Conservation (phyloP, 2,888 invertebrate genomes). For the Caenorhabditis parvicauda region DNA sequence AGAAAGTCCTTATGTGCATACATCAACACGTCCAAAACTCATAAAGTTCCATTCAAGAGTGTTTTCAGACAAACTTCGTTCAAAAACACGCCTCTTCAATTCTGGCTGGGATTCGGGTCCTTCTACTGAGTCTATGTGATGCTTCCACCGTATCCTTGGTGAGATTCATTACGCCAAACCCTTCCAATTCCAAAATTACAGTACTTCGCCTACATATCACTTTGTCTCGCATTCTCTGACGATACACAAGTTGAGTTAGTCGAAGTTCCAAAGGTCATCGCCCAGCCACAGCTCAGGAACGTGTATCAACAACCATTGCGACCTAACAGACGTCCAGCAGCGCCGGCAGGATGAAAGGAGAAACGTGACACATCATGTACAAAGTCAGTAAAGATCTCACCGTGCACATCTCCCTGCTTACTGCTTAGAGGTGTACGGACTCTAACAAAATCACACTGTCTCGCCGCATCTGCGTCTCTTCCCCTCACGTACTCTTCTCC, state of each 20-base stretch:
- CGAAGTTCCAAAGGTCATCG: slow-evolving; percentile 10
- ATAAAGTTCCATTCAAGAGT: no score
- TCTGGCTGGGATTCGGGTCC: slow-evolving; percentile 16
- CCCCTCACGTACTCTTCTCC: no score
- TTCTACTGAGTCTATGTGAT: slow-evolving; percentile 14
- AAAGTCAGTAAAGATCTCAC: no score
- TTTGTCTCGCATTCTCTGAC: slow-evolving; percentile 29
- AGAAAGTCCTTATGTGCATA: no score
- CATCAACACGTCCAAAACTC: no score
- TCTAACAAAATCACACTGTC: no score
- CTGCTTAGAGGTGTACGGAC: no score
- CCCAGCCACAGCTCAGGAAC: slow-evolving; percentile 4
- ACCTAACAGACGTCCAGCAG: slow-evolving; percentile 3
- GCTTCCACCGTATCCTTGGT: slow-evolving; percentile 20
- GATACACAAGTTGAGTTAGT: slow-evolving; percentile 23
- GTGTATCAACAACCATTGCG: background rate
- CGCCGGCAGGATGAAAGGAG: slow-evolving; percentile 17
- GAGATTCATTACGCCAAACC: background rate
- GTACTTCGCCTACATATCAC: slow-evolving; percentile 20
- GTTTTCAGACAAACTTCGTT: slow-evolving; percentile 17
- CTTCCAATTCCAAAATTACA: slow-evolving; percentile 2
- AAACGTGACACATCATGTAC: no score
- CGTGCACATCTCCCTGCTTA: no score
- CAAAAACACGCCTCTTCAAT: slow-evolving; percentile 19
- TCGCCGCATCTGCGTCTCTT: no score